These are phyloP conservation scores for Cryptocephalus primarius DNA, from an alignment of 2,888 invertebrate species.

Conservation along the genomic window DNA sequence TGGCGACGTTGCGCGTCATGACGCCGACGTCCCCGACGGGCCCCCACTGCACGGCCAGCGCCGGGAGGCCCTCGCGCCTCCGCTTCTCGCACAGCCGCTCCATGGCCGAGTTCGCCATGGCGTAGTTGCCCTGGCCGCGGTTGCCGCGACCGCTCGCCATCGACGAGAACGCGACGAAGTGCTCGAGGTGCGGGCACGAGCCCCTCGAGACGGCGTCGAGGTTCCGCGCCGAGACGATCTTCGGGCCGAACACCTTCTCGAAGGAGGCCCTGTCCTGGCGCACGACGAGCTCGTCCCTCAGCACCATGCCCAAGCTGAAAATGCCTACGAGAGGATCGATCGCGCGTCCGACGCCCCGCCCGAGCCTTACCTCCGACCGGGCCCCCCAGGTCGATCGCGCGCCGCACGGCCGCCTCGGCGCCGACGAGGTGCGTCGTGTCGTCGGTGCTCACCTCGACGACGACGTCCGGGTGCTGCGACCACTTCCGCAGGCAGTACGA, in stretches of 20 bases:
- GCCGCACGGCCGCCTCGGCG: constrained; percentile 33
- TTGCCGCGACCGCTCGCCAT: constrained; percentile 19
- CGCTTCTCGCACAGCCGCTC: constrained; percentile 18
- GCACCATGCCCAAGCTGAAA: constrained; percentile 35
- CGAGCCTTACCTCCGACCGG: constrained; percentile 43
- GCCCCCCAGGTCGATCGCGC: constrained; percentile 37
- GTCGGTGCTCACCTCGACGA: constrained; percentile 34
- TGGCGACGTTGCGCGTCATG: not conserved
- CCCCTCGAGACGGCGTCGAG: constrained; percentile 44
- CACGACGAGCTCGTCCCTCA: constrained; percentile 43
- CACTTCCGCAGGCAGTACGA: constrained; percentile 35
- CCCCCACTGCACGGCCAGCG: constrained; percentile 21
- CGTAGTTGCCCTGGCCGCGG: constrained; percentile 21
- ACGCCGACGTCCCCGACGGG: constrained; percentile 19
- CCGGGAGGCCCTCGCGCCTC: constrained; percentile 17
- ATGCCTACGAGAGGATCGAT: constrained; percentile 10
- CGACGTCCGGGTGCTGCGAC: constrained; percentile 22
- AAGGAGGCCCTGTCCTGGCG: constrained; percentile 43
- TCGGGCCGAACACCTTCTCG: constrained; percentile 43
- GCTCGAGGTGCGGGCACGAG: constrained; percentile 32
- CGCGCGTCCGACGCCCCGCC: too few species aligned
- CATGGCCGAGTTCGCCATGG: constrained; percentile 21
- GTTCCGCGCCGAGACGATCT: constrained; percentile 46
- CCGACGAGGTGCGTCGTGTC: constrained; percentile 33
- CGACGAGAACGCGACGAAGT: constrained; percentile 22